Conservation (phyloP, 2,113 vertebrate species). For the Psittacula cyanocephala region DNA sequence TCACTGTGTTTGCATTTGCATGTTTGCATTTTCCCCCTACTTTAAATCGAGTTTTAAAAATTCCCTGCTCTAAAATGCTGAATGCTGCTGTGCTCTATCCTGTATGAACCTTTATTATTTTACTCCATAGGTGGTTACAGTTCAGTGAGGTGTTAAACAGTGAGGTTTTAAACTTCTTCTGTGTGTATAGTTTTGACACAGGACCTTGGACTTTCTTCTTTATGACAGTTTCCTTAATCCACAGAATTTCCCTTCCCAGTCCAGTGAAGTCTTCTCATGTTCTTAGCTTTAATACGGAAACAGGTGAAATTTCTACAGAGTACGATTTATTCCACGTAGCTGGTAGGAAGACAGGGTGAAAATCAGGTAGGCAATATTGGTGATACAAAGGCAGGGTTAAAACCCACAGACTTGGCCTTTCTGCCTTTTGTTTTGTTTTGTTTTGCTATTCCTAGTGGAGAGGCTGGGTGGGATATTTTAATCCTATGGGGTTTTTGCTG, state of each 20-base stretch:
- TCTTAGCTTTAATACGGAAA: not conserved
- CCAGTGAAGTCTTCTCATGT: not conserved
- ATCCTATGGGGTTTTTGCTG: not conserved
- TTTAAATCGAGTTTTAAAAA: not conserved
- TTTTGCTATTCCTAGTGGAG: not conserved
- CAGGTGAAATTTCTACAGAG: not conserved
- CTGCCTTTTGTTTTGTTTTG: not conserved
- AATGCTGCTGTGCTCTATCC: not conserved
- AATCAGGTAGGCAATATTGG: fast-evolving
- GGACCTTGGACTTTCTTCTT: not conserved
- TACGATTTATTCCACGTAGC: not conserved
- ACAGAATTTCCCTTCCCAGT: not conserved
- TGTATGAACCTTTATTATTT: not conserved
- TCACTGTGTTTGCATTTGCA: not conserved
- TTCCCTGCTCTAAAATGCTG: not conserved
- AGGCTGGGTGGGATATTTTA: not conserved
- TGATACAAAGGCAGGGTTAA: not conserved
- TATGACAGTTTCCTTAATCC: not conserved
- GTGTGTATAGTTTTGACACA: not conserved
- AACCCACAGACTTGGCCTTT: not conserved
- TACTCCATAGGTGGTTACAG: not conserved
- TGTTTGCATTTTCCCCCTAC: not conserved
- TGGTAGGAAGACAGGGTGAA: not conserved
- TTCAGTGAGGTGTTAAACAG: not conserved
- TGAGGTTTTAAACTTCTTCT: not conserved